phyloP scores from a whole-genome alignment of 1,140 invertebrate species.

The Callitettix versicolor region DNA sequence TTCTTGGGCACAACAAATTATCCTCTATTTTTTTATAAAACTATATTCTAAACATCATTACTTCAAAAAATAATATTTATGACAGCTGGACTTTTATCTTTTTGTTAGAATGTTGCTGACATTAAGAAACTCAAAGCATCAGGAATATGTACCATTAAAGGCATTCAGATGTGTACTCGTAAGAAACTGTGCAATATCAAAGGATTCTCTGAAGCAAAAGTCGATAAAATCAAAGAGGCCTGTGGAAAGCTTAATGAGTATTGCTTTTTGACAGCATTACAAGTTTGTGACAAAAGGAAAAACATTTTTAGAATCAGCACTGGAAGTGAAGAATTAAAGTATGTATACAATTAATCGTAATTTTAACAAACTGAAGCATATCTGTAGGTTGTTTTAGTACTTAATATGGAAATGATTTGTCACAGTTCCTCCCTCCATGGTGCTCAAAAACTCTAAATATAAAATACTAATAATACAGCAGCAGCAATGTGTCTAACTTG shows the following conservation, averaged over 20 bases:
- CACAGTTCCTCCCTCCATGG: too few species aligned
- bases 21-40: too few species aligned
- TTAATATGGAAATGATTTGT: too few species aligned
- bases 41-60: too few species aligned
- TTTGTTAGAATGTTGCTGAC: conserved; percentile 40
- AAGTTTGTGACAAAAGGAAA: conserved; percentile 60
- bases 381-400: too few species aligned
- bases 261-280: conserved; percentile 62
- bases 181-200: conserved; percentile 63
- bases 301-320: conserved; percentile 61
- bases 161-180: conserved; percentile 68
- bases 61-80: too few species aligned
- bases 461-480: too few species aligned
- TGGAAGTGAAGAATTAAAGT: conserved; percentile 63
- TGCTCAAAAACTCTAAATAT: too few species aligned
- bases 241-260: conserved; percentile 43
- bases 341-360: conserved; percentile 31
- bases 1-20: too few species aligned
- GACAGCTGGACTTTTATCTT: too few species aligned
- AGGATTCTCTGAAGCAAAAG: conserved; percentile 69
- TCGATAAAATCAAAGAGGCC: conserved; percentile 75
- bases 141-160: conserved; percentile 72
- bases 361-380: too few species aligned
- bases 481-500: too few species aligned
- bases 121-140: conserved; percentile 66